Conservation (phyloP, 2,113 vertebrate species). For the Gavialis gangeticus region DNA sequence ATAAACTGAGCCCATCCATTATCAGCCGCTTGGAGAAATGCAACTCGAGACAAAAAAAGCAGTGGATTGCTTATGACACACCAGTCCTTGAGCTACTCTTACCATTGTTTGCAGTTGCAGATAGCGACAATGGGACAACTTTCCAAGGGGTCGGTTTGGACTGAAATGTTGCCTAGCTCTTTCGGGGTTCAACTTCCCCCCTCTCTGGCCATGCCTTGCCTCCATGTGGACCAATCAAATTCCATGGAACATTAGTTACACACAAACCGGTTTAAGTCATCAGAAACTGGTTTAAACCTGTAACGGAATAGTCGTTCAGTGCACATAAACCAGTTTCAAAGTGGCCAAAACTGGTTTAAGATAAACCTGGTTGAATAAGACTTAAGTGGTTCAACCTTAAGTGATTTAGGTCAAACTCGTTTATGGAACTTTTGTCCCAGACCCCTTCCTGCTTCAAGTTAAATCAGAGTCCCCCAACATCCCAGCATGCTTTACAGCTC, state of each 20-base stretch:
- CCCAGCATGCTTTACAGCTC: no score
- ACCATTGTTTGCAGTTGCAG: not conserved
- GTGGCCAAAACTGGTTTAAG: no score
- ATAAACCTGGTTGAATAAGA: no score
- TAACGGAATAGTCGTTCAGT: no score
- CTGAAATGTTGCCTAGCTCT: not conserved
- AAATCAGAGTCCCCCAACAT: no score
- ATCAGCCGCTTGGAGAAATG: constrained; percentile 42
- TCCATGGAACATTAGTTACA: not conserved
- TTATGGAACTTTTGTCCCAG: no score
- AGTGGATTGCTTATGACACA: not conserved
- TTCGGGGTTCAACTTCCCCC: not conserved
- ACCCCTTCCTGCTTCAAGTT: no score
- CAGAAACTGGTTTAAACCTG: no score
- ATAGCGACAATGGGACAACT: not conserved
- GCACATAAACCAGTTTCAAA: no score
- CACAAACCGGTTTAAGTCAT: no score
- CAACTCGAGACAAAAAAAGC: constrained; percentile 41
- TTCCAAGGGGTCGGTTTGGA: not conserved
- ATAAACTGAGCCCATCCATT: constrained; percentile 23
- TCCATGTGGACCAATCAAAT: not conserved
- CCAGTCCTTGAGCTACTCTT: not conserved
- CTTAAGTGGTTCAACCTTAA: no score
- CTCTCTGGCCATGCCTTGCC: not conserved
- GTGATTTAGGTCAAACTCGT: no score